These are phyloP conservation scores for Misgurnus anguillicaudatus DNA, from an alignment of 2,113 vertebrate species.

Conservation along the genomic window DNA sequence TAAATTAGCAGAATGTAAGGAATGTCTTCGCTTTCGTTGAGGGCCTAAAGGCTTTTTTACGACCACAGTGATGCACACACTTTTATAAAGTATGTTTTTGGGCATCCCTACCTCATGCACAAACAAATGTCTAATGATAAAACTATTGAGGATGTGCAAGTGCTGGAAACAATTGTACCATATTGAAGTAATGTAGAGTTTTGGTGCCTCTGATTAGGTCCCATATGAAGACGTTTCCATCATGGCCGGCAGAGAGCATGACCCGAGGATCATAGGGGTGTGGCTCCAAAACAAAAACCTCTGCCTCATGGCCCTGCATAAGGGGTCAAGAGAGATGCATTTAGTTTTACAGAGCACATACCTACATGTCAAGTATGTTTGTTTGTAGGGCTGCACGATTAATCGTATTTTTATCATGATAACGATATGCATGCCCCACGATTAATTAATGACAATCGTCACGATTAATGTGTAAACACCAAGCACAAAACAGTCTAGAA, in stretches of 20 bases:
- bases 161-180: constrained; percentile 71
- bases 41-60: no score
- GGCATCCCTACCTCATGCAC: background rate
- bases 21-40: background rate
- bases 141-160: background rate
- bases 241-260: constrained; percentile 95
- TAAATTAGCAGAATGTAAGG: background rate
- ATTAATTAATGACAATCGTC: no score
- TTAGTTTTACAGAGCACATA: background rate
- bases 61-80: no score
- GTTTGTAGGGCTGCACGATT: no score
- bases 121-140: background rate
- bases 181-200: constrained; percentile 93
- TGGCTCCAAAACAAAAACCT: constrained; percentile 96
- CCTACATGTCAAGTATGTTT: background rate
- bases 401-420: no score
- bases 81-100: no score
- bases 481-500: no score
- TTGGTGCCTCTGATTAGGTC: constrained; percentile 88
- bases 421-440: no score
- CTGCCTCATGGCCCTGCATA: constrained; percentile 90
- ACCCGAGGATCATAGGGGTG: constrained; percentile 95
- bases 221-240: constrained; percentile 97
- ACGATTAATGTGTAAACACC: no score
- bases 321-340: background rate